A percentile compares a stretch with the other conserved stretches of the same genome.
These are phyloP conservation scores for Monochamus alternatus DNA, from an alignment of 2,888 invertebrate species.

Conservation along the genomic window DNA sequence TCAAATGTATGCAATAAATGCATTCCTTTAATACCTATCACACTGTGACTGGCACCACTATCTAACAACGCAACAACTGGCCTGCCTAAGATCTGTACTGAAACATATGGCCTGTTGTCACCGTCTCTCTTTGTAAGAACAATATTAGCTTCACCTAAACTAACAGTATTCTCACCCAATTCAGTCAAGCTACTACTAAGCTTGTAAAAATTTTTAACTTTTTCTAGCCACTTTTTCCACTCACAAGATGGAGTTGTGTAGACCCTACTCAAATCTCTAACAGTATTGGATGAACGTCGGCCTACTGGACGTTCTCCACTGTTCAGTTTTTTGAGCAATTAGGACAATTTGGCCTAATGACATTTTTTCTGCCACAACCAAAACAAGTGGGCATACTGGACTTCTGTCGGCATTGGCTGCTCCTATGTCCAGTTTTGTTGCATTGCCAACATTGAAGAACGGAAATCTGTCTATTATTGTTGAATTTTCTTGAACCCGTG, in stretches of 20 bases:
- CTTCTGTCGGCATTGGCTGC: background rate
- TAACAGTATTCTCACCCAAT: background rate
- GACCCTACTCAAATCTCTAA: background rate
- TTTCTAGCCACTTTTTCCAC: background rate
- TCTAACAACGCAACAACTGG: slow-evolving; percentile 26
- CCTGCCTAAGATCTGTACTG: slow-evolving; percentile 32
- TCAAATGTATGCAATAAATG: slow-evolving; percentile 6
- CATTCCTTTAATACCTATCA: slow-evolving; percentile 20
- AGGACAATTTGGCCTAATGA: slow-evolving; percentile 29
- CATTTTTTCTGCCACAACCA: slow-evolving; percentile 13
- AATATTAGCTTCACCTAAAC: background rate
- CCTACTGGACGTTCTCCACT: background rate
- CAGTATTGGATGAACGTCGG: background rate
- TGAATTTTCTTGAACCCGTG: background rate
- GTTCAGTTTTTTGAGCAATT: background rate
- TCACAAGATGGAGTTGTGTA: slow-evolving; percentile 7
- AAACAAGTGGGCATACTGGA: slow-evolving; percentile 7
- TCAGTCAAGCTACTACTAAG: background rate
- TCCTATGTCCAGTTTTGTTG: slow-evolving; percentile 15
- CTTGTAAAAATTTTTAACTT: slow-evolving; percentile 3
- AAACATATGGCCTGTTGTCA: slow-evolving; percentile 35
- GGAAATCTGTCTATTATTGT: background rate
- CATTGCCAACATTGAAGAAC: slow-evolving; percentile 23
- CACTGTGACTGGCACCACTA: slow-evolving; percentile 25
- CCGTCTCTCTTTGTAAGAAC: slow-evolving; percentile 9